Conservation (phyloP, 1,140 invertebrate species). For the Drosophila elegans region DNA sequence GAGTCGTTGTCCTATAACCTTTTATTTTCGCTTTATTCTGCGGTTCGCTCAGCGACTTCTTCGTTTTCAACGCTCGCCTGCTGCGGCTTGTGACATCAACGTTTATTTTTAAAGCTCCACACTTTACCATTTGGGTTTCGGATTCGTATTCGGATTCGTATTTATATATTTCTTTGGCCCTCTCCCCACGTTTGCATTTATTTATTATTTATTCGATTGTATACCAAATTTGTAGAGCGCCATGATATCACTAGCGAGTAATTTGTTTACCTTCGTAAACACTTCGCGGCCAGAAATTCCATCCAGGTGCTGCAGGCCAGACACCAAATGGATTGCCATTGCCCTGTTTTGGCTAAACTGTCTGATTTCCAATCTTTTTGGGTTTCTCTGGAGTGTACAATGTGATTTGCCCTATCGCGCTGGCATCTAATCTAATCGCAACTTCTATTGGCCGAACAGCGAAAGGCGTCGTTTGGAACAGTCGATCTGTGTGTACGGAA, state of each 20-base stretch:
- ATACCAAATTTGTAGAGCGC: slow-evolving; percentile 70
- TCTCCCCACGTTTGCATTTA: slow-evolving; percentile 68
- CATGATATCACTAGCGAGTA: slow-evolving; percentile 72
- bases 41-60: slow-evolving; percentile 19
- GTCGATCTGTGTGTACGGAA: slow-evolving; percentile 19
- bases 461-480: slow-evolving; percentile 13
- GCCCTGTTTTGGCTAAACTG: slow-evolving; percentile 26
- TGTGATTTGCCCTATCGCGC: slow-evolving; percentile 42
- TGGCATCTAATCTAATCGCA: slow-evolving; percentile 45
- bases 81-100: slow-evolving; percentile 72
- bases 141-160: slow-evolving; percentile 7
- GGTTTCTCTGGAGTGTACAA: slow-evolving; percentile 36
- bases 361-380: slow-evolving; percentile 44
- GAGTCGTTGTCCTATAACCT: slow-evolving; percentile 81
- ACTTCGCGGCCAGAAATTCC: slow-evolving; percentile 16
- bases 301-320: neutral
- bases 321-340: slow-evolving; percentile 18
- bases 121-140: slow-evolving; percentile 42
- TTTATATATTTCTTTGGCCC: slow-evolving; percentile 49
- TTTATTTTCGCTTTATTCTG: slow-evolving; percentile 56
- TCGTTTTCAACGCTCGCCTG: slow-evolving; percentile 6
- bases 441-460: slow-evolving; percentile 17
- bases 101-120: slow-evolving; percentile 77
- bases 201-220: slow-evolving; percentile 61
- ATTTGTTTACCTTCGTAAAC: slow-evolving; percentile 64